phyloP scores from a whole-genome alignment of 2,113 vertebrate genomes.

The Pan paniscus region DNA sequence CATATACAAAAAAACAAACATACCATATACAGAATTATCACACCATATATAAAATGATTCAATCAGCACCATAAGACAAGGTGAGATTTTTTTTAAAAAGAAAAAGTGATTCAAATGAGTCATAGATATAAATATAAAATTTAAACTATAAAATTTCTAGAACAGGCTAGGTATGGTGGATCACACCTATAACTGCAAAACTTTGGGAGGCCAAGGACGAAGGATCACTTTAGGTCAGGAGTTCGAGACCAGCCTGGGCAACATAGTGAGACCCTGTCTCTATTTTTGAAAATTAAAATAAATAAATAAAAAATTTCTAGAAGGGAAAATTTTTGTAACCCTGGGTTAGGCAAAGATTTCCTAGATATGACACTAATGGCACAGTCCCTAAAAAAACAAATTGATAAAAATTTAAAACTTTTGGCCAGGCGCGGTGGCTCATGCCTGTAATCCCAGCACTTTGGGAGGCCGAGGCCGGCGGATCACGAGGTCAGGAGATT shows the following conservation, averaged over 20 bases:
- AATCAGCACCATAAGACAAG: too few species aligned
- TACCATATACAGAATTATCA: background rate
- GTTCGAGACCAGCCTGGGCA: background rate
- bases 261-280: background rate
- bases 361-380: background rate
- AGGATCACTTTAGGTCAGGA: background rate
- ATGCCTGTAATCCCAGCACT: too few species aligned
- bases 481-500: too few species aligned
- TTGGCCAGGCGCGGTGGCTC: background rate
- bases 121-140: background rate
- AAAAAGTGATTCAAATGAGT: conserved; percentile 8
- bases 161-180: background rate
- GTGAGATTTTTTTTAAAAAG: too few species aligned
- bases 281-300: background rate
- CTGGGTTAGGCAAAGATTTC: background rate
- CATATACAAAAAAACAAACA: background rate
- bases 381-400: background rate
- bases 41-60: background rate
- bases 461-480: too few species aligned
- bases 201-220: background rate
- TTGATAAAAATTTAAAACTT: background rate
- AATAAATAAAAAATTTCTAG: background rate
- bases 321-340: background rate
- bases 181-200: background rate
- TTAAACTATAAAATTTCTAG: conserved; percentile 19